A percentile compares a stretch with the other conserved stretches of the same genome.
Conservation (phyloP, 2,888 invertebrate genomes). For the Rotaria macrura region DNA sequence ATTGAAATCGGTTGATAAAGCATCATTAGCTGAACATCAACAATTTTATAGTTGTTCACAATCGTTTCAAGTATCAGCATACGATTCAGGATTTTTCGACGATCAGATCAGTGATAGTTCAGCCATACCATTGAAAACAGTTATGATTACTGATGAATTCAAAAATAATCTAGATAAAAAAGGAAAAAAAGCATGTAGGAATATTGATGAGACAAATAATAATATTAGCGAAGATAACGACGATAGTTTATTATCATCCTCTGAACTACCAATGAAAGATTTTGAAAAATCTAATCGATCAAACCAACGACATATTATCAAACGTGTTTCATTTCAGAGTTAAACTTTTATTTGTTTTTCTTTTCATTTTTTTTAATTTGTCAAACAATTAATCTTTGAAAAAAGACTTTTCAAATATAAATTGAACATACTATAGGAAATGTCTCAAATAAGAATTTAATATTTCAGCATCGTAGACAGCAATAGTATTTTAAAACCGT, state of each 20-base stretch:
- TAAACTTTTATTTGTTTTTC: background rate
- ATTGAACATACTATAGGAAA: background rate
- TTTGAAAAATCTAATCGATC: background rate
- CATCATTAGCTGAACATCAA: background rate
- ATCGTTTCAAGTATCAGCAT: background rate
- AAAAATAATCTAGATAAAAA: too few relatives aligned
- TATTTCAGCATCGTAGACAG: too few relatives aligned
- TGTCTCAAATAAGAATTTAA: too few relatives aligned
- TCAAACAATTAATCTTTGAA: background rate
- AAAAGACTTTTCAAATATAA: background rate
- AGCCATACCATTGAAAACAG: background rate
- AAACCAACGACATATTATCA: background rate
- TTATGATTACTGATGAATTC: background rate
- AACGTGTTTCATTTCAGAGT: too few relatives aligned
- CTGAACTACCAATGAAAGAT: background rate
- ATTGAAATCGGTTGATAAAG: background rate
- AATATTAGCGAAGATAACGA: too few relatives aligned
- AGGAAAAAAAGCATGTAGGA: too few relatives aligned
- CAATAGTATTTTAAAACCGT: too few relatives aligned
- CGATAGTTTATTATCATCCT: background rate
- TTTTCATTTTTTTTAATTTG: background rate
- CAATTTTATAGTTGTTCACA: background rate
- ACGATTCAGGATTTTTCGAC: background rate
- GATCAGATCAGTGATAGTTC: background rate
- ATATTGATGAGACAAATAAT: too few relatives aligned